phyloP scores from a whole-genome alignment of 2,113 vertebrate species.

The Probosciger aterrimus region DNA sequence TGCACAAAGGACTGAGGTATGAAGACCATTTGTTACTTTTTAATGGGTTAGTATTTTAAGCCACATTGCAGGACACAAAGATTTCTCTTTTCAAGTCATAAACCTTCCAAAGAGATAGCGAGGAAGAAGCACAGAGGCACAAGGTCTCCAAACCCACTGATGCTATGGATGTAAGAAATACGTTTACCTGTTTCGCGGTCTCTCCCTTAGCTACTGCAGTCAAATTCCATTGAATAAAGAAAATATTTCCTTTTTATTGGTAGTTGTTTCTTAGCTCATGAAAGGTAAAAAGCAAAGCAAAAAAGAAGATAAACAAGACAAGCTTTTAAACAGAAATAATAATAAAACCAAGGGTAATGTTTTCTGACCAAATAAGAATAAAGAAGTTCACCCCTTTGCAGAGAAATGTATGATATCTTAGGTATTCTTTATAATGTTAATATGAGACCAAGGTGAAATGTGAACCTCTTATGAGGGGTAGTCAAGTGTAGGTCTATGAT shows the following conservation, averaged over 20 bases:
- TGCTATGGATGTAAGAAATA: neutral
- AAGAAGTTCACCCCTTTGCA: neutral
- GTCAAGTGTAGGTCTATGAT: neutral
- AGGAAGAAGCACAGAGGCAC: neutral
- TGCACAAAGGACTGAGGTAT: neutral
- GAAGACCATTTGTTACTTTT: neutral
- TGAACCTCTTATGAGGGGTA: neutral
- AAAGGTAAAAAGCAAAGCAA: neutral
- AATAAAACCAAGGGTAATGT: neutral
- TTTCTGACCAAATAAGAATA: neutral
- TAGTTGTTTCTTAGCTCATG: neutral
- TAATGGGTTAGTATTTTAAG: neutral
- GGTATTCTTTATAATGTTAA: neutral
- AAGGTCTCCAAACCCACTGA: neutral
- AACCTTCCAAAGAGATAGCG: neutral
- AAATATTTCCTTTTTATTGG: neutral
- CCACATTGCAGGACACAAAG: neutral
- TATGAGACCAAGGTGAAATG: neutral
- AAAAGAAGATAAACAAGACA: neutral
- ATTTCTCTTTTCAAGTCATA: neutral
- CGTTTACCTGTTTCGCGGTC: neutral
- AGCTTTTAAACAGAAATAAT: neutral
- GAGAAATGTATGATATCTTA: neutral
- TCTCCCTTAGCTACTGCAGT: neutral
- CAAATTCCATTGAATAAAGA: neutral